Base-by-base conservation (phyloP, 1,140 invertebrate species). In the Caenorhabditis remanei region DNA sequence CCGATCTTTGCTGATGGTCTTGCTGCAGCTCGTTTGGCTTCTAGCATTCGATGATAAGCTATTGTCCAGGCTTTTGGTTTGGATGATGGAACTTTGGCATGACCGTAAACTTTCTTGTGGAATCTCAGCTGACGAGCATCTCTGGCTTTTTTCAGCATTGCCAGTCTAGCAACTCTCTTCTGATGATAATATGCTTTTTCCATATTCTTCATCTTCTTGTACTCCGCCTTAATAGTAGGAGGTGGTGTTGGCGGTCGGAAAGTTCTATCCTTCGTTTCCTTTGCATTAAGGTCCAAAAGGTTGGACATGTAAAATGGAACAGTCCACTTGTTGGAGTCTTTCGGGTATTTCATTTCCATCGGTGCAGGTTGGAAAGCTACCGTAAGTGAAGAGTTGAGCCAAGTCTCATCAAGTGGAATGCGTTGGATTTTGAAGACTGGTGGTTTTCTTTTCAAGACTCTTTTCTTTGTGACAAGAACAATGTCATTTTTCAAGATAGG, bases 401-500 rank as follows among this genome's bases (percentile, higher is more conserved):
- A 79, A 8, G 19, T 50, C 3, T 50, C 46, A 8, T 79, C 71
- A 21, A 79, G 71, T 24, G 71, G 71, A 24, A 79, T 13, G 4
- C 46, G 43, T 79, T 79, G 71, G 24, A 79, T 50, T 11, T 40
- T 40, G 40, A 50, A 79, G 16, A 46, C 46, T 32, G 71, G 71
- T 7, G 71, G 71, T 50, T 43, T 79, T 50, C 71, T 13, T 11
- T n/a, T 48, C 6, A 11, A 2, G 7, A 8, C 21, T 46, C 24
- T 79, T 50, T 79, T 79, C n/a, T 24, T 48, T 0, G 71, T 79
- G 14, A 79, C 71, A 41, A 50, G 71, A 50, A 79, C 71, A 50
- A 79, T 79, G n/a, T 79, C 71, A 14, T 79, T 79, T 24, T 79
- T 79, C 46, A 79, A 14, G n/a, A 79, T 79, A 5, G 71, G 71